Base-by-base conservation (phyloP, 2,888 invertebrate genomes). In the Dorcus parallelipipedus region DNA sequence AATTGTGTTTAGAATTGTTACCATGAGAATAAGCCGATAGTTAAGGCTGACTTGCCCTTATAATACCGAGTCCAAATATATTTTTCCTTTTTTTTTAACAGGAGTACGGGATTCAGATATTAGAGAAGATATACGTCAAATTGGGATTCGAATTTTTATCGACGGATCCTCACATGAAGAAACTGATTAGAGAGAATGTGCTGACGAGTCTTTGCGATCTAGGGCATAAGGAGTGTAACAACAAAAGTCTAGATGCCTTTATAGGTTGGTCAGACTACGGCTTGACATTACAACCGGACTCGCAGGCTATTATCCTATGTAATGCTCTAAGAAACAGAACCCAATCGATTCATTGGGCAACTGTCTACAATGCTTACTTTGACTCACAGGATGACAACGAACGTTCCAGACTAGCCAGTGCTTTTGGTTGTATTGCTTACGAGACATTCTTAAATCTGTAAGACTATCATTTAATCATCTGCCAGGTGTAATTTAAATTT, bases 321-420 rank as follows among this genome's bases (percentile, higher is more conserved):
- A 77, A 79, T 59, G 79, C 76, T 0, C 64, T 79, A 0, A 72
- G 72, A 20, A 33, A 38, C 38, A 64, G 77, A n/a, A 83, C 84
- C 0, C 80, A 73, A 0, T 80, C 82, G 3, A 78, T 71, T 0
- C 81, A 86, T 14, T 91, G 89, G 79, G 75, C 87, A 51, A 88
- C 82, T 75, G 78, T 87, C 9, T 86, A 84, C 79, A 59, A 80
- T 0, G 77, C 77, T 57, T 86, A 87, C 67, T 68, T 78, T 50
- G 66, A 64, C 0, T 82, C 82, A 0, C 76, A 79, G 0, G 83
- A 85, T 56, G 83, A 86, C 6, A 83, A 84, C 0, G 86, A 87
- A 61, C 83, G 85, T 60, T 75, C 80, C 0, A 79, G 81, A 10
- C 75, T 90, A 0, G 79, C 89, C 47, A 78, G 78, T 0, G 82